Evolutionary conservation across 2,888 invertebrate species (phyloP), one percentile per base, ranked within the genome.

Genomic region (Branchipolynoe longqiensis): DNA sequence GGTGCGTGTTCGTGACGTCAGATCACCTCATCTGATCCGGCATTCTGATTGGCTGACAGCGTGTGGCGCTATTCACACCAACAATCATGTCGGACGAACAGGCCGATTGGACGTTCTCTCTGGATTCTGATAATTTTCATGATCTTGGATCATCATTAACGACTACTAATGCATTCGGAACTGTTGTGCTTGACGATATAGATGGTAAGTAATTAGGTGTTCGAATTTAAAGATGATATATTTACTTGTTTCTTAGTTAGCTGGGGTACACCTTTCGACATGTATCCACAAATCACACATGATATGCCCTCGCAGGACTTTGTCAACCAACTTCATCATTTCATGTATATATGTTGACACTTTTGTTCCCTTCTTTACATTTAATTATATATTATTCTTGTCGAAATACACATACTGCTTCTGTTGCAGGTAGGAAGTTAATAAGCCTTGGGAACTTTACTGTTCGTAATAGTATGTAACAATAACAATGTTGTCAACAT

Each of bases 81-180:
- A 78, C 56, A 82, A 82, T 82, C 58, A 82, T 58, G 58, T 36
- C 90, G 90, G 91, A 89, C 74, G 90, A 90, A 83, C 89, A 89
- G 69, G 86, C 62, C 41, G 88, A 85, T 83, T 90, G 90, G 90
- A 85, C 89, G 88, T 88, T 86, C 73, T 87, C 87, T 33, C 85
- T 86, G n/a, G 91, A 91, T 38, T 84, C 87, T 86, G 78, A 78
- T 25, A 78, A 78, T 78, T 90, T 91, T 88, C 86, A 89, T 28
- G 91, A 90, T 85, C 87, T 90, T 74, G 90, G 88, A 78, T 84
- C 88, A 38, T 90, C 91, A 87, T 90, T 92, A 83, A 85, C 91
- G 33, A 82, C 88, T 64, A 82, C 89, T 73, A 89, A 90, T 86
- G 89, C 91, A 56, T 88, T 90, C 83, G 91, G 90, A 56, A 89